Percentiles rank a stretch among this genome's conserved stretches.
Evolutionary conservation across 2,888 invertebrate species (phyloP).

Genomic region (Ametastegia equiseti): DNA sequence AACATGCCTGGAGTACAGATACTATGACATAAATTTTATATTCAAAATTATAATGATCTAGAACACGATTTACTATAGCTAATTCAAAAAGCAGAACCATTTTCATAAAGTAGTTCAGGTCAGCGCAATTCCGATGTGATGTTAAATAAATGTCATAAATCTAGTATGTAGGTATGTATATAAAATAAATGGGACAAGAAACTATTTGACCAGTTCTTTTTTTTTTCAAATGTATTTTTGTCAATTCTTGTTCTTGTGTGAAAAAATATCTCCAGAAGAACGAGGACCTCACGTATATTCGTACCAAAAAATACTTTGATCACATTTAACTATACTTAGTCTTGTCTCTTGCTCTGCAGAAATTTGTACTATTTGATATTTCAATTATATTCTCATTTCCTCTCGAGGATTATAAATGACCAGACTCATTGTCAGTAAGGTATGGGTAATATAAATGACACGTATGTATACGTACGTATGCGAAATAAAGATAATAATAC

Average conservation of each 20-base stretch:
- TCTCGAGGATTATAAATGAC: not conserved
- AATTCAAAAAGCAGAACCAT: not conserved
- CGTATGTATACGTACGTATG: no score
- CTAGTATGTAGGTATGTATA: not conserved
- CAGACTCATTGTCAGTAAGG: no score
- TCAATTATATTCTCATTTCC: not conserved
- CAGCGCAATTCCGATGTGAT: not conserved
- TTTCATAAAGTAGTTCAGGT: not conserved
- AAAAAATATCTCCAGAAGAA: no score
- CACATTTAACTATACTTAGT: not conserved
- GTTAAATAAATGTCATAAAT: not conserved
- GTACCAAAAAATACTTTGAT: no score
- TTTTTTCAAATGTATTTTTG: not conserved
- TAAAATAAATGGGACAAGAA: not conserved
- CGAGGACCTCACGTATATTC: no score
- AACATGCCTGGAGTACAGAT: not conserved
- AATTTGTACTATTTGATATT: not conserved
- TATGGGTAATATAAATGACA: no score
- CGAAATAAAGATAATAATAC: not conserved
- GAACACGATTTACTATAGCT: constrained; percentile 3
- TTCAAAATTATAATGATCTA: not conserved
- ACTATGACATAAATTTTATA: not conserved
- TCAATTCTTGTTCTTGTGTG: not conserved
- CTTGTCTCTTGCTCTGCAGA: not conserved
- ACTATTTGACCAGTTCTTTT: not conserved